Percentiles rank a stretch among this genome's conserved stretches.
phyloP scores from a whole-genome alignment of 2,113 vertebrate species.

The Saiga tatarica region DNA sequence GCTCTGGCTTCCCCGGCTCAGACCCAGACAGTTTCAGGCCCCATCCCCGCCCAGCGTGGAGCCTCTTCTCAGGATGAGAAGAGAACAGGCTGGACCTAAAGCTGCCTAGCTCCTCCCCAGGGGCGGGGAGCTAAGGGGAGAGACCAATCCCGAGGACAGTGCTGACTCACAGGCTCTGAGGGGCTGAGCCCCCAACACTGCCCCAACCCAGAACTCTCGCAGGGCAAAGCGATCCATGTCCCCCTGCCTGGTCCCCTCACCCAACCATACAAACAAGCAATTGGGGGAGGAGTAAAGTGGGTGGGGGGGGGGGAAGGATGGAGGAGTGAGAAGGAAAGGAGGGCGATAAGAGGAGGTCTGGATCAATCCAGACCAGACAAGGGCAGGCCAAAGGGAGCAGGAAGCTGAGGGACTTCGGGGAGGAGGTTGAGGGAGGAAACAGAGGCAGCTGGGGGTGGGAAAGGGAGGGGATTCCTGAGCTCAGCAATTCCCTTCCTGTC shows the following conservation, averaged over 20 bases:
- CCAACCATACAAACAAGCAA: not conserved
- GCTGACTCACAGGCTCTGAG: constrained; percentile 84
- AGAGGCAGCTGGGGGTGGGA: constrained; percentile 28
- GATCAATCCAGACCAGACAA: constrained; percentile 16
- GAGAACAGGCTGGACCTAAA: constrained; percentile 63
- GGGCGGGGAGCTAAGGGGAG: not conserved
- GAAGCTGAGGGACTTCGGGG: constrained; percentile 8
- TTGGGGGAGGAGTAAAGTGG: constrained; percentile 13
- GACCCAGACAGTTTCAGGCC: not conserved
- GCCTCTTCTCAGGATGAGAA: constrained; percentile 31
- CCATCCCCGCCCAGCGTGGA: constrained; percentile 59
- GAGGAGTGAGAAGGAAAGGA: constrained; percentile 1
- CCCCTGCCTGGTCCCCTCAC: not conserved
- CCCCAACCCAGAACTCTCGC: not conserved
- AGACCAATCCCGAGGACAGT: constrained; percentile 69
- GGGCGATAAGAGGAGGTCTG: constrained; percentile 18
- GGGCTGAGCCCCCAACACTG: constrained; percentile 11
- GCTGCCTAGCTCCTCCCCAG: constrained; percentile 60
- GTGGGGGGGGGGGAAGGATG: not conserved
- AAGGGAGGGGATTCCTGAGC: constrained; percentile 18
- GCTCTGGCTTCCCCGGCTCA: constrained; percentile 31
- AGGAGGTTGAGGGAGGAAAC: constrained; percentile 50
- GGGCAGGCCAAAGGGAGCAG: constrained; percentile 14
- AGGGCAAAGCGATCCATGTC: not conserved
- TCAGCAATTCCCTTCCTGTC: constrained; percentile 64